These are phyloP conservation scores for Uria lomvia DNA, from an alignment of 2,113 vertebrate genomes.

Conservation along the genomic window DNA sequence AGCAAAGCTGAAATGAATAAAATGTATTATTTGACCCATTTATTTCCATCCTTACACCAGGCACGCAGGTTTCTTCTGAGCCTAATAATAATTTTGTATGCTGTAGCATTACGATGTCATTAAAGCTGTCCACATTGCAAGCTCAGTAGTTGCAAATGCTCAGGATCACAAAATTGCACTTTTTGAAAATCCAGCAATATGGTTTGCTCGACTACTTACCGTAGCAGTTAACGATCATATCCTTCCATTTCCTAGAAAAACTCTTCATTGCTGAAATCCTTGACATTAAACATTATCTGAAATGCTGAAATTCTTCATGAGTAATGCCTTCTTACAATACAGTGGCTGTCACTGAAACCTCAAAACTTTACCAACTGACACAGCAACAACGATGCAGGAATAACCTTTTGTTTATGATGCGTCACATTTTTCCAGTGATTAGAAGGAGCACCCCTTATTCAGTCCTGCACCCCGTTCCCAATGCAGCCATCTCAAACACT, in stretches of 20 bases:
- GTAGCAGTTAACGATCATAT: neutral
- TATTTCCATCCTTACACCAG: neutral
- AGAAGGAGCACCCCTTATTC: neutral
- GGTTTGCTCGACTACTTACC: neutral
- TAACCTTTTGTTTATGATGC: neutral
- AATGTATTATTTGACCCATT: rapidly evolving
- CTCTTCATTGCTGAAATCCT: neutral
- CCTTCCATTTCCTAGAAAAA: neutral
- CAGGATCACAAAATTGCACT: neutral
- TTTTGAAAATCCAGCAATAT: neutral
- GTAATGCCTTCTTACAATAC: neutral
- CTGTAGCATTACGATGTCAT: neutral
- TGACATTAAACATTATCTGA: neutral
- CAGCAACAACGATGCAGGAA: neutral
- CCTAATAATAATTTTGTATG: neutral
- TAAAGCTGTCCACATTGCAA: neutral
- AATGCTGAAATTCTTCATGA: neutral
- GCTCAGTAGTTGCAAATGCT: neutral
- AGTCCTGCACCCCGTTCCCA: neutral
- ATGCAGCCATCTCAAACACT: neutral
- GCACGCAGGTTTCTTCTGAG: neutral
- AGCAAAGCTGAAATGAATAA: neutral
- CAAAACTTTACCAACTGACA: neutral
- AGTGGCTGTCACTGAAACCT: neutral
- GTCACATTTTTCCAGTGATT: neutral